Evolutionary conservation across 2,797 vertebrate species (phyloP), one percentile per base, ranked within the genome.

Genomic region (Tauraco hartlaubi): DNA sequence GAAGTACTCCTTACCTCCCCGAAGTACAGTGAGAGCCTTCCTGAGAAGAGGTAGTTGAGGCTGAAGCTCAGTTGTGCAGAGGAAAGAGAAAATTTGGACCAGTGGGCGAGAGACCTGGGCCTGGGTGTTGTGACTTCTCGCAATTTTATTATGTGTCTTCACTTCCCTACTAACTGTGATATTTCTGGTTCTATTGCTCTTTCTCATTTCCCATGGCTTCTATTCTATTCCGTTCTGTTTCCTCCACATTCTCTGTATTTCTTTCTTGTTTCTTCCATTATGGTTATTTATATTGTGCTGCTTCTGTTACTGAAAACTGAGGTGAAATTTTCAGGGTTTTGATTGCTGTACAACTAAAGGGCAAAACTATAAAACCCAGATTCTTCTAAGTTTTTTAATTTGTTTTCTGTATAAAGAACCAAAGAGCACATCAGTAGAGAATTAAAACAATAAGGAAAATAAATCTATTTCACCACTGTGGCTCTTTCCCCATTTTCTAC

Each of bases 371-470:
- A 74, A 87, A 87, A 52, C 73, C 29, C 13, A n/a, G 20, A 85
- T 62, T 81, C n/a, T 72, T 78, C 4, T 29, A 75, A 55, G 25
- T 33, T 59, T 94, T 91, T 41, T 2, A 58, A 76, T 81, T 85
- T 90, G 21, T 84, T 91, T 95, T 74, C 61, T 78, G 6, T 75
- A 46, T 10, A 37, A 66, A 85, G 37, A 76, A 29, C 20, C n/a
- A 71, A 83, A 48, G 55, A 83, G 19, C 58, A 15, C 48, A 76
- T 72, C 66, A 66, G 28, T 52, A 46, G 87, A 88, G 66, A 86
- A 75, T 73, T 91, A 69, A 94, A 93, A 76, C 49, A 85, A 44
- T 85, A 58, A 91, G 62, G n/a, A 88, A 92, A 88, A 85, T 55
- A 80, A 83, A 75, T 88, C 25, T 88, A 4, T 83, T 92, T 91